A percentile compares a stretch with the other conserved stretches of the same genome.
Evolutionary conservation across 2,888 invertebrate genomes (phyloP).

Genomic region (Matsumyia berberina): DNA sequence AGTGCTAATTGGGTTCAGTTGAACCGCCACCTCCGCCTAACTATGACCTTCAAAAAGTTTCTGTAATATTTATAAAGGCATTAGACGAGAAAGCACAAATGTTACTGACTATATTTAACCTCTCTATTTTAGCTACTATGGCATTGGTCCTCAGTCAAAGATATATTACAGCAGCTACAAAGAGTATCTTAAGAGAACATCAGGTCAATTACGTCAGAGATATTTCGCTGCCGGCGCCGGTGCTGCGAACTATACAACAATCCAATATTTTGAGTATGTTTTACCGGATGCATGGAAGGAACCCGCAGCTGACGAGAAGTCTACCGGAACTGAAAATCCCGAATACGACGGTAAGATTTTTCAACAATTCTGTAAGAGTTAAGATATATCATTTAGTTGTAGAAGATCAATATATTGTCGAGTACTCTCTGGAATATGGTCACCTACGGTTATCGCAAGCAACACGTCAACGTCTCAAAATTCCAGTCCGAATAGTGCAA

Average conservation of each 20-base stretch:
- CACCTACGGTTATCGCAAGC: constrained; percentile 95
- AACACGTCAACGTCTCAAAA: constrained; percentile 93
- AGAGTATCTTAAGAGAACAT: constrained; percentile 77
- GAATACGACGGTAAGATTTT: constrained; percentile 71
- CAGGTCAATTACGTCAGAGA: constrained; percentile 80
- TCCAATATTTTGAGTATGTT: constrained; percentile 68
- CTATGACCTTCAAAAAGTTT: too few relatives aligned
- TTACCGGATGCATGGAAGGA: constrained; percentile 32
- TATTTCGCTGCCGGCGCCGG: constrained; percentile 78
- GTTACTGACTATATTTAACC: not conserved
- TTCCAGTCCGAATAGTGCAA: constrained; percentile 94
- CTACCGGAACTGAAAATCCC: constrained; percentile 32
- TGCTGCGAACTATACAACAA: constrained; percentile 67
- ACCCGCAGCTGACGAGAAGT: constrained; percentile 23
- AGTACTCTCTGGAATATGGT: constrained; percentile 98
- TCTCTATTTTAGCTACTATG: constrained; percentile 79
- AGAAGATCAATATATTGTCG: constrained; percentile 98
- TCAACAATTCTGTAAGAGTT: constrained; percentile 43
- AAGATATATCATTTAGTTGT: constrained; percentile 45
- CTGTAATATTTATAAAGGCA: too few relatives aligned
- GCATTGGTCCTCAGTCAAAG: constrained; percentile 82
- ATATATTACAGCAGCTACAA: constrained; percentile 79
- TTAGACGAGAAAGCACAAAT: not conserved
- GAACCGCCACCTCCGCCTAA: too few relatives aligned
- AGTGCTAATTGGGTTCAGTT: too few relatives aligned